Percentiles rank a stretch among this genome's conserved stretches.
These are phyloP conservation scores for Idaea dimidiata DNA, from an alignment of 2,888 invertebrate species.

Conservation along the genomic window DNA sequence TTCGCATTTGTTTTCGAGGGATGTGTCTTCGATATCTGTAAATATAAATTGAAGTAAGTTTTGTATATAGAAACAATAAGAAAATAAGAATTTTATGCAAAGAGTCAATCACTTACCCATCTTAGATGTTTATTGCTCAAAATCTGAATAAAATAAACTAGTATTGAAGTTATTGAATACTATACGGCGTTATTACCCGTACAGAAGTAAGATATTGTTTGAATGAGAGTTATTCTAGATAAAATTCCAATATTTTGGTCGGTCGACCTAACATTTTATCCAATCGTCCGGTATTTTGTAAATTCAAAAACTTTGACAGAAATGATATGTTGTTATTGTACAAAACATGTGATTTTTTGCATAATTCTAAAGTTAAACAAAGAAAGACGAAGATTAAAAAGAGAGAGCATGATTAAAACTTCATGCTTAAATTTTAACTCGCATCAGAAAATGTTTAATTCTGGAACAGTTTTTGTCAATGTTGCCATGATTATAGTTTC, in stretches of 20 bases:
- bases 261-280: background rate
- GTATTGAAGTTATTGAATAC: background rate
- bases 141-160: background rate
- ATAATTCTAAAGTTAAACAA: background rate
- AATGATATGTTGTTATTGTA: background rate
- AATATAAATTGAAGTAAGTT: slow-evolving; percentile 9
- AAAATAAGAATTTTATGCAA: background rate
- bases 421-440: background rate
- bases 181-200: background rate
- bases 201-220: background rate
- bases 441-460: no score
- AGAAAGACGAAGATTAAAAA: background rate
- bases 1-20: slow-evolving; percentile 60
- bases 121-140: background rate
- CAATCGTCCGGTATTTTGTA: background rate
- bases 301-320: background rate
- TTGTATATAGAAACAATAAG: background rate
- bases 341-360: background rate
- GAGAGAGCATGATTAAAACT: background rate
- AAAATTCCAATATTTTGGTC: background rate
- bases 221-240: background rate
- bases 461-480: no score
- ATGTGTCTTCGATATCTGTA: slow-evolving; percentile 46
- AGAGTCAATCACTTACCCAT: background rate
- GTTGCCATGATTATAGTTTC: no score